These are phyloP conservation scores for Progne subis DNA, from an alignment of 2,113 vertebrate genomes.

Conservation along the genomic window DNA sequence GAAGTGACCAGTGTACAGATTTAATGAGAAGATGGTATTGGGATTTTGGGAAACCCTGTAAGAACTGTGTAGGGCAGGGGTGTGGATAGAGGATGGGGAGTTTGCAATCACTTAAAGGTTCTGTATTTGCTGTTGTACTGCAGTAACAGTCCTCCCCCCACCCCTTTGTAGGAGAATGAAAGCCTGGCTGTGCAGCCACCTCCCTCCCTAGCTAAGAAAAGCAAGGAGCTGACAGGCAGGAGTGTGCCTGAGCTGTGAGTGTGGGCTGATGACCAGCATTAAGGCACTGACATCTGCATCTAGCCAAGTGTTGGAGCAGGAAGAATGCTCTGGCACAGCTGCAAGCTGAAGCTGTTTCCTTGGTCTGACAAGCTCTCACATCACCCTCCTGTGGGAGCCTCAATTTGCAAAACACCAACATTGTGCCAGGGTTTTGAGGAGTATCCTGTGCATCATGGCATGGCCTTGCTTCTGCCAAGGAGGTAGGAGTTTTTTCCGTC, in stretches of 20 bases:
- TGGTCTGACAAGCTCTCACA: background rate
- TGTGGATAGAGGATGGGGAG: background rate
- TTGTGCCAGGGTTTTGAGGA: background rate
- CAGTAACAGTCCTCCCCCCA: background rate
- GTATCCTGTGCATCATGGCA: background rate
- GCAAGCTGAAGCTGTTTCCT: background rate
- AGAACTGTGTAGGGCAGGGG: background rate
- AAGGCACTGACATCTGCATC: background rate
- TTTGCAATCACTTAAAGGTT: background rate
- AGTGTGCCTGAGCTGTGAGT: background rate
- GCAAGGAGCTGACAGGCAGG: slow-evolving; percentile 20
- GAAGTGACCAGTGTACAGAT: background rate
- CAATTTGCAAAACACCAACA: background rate
- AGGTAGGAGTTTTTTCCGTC: background rate
- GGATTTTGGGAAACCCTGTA: background rate
- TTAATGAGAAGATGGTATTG: background rate
- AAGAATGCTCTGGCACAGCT: background rate
- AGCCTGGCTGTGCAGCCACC: slow-evolving; percentile 24
- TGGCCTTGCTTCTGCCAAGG: background rate
- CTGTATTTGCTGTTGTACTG: background rate
- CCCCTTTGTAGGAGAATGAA: background rate
- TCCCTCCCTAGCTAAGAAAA: slow-evolving; percentile 32
- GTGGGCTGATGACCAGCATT: slow-evolving; percentile 23
- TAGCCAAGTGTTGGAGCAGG: background rate
- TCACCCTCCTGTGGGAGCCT: background rate